Conservation (phyloP, 2,888 invertebrate species). For the Chironomus riparius region DNA sequence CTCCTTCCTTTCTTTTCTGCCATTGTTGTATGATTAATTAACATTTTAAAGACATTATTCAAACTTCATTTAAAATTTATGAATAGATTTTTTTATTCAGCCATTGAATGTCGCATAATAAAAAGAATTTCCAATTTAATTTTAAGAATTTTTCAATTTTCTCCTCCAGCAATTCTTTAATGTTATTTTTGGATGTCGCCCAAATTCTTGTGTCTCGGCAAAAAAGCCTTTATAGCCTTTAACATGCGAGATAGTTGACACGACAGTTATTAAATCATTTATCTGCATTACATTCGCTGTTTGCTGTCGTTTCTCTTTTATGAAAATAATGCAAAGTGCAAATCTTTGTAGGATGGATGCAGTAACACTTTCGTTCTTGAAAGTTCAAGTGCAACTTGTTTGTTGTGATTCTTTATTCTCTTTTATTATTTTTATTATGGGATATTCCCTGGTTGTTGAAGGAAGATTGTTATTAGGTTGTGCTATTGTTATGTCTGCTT, state of each 20-base stretch:
- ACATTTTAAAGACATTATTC: neutral
- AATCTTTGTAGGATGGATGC: neutral
- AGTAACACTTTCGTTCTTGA: neutral
- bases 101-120: neutral
- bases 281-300: neutral
- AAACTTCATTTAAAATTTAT: neutral
- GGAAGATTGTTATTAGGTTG: too few relatives aligned
- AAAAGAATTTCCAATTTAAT: neutral
- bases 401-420: neutral
- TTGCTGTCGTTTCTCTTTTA: too few relatives aligned
- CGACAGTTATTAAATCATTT: neutral
- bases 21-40: neutral
- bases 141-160: neutral
- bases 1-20: neutral
- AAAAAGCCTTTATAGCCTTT: too few relatives aligned
- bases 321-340: neutral
- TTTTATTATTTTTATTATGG: too few relatives aligned
- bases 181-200: conserved; percentile 20
- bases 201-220: neutral
- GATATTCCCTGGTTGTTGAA: too few relatives aligned
- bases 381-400: conserved; percentile 16
- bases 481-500: too few relatives aligned
- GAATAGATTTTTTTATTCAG: neutral
- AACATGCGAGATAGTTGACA: neutral
- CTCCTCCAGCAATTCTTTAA: conserved; percentile 5